Conservation (phyloP, 2,113 vertebrate species). For the Zootoca vivipara region DNA sequence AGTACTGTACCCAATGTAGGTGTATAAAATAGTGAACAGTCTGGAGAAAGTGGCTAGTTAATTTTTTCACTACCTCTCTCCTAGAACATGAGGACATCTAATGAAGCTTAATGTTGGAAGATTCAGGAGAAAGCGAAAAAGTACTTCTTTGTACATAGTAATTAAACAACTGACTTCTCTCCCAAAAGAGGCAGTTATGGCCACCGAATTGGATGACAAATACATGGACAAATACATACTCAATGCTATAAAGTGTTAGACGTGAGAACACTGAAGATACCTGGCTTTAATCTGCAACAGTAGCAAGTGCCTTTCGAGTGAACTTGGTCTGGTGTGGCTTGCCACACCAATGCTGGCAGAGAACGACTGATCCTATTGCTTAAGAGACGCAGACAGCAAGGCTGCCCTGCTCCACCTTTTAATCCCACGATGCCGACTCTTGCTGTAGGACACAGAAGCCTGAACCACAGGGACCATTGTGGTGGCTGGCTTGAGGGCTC, state of each 20-base stretch:
- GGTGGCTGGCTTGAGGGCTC: constrained; percentile 11
- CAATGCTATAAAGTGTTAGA: neutral
- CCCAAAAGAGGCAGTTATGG: no score
- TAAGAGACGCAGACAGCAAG: constrained; percentile 10
- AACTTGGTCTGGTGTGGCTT: constrained; percentile 9
- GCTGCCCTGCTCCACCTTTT: constrained; percentile 25
- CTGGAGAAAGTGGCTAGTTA: no score
- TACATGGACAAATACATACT: no score
- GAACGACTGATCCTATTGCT: neutral
- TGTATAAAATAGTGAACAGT: no score
- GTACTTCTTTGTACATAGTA: no score
- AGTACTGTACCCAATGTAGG: no score
- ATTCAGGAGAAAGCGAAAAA: no score
- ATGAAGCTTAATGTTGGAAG: no score
- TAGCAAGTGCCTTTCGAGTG: constrained; percentile 32
- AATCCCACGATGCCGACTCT: neutral
- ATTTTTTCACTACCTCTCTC: no score
- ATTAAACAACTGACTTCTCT: no score
- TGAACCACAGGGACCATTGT: constrained; percentile 6
- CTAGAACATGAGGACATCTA: no score
- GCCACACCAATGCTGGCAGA: constrained; percentile 32
- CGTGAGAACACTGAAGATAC: neutral
- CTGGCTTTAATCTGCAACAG: constrained; percentile 27
- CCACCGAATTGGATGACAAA: no score
- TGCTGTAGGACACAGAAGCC: constrained; percentile 3